phyloP scores from a whole-genome alignment of 1,140 invertebrate species.

The Drosophila tsacasi region DNA sequence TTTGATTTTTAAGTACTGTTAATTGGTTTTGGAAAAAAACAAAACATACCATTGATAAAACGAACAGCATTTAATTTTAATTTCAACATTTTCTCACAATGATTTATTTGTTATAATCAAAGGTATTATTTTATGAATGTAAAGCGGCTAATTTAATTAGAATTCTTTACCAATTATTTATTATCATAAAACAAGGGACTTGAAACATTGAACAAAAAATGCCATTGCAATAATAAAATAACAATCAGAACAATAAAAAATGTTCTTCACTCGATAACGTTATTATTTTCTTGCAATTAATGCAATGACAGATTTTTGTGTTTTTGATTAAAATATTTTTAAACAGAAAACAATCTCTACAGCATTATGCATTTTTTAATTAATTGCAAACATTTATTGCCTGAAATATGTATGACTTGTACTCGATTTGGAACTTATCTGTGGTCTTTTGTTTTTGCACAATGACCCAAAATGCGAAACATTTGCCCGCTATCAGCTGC shows the following conservation, averaged over 20 bases:
- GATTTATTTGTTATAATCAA: background rate
- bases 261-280: background rate
- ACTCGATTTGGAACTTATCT: background rate
- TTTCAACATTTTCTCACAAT: conserved; percentile 7
- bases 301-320: background rate
- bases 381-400: background rate
- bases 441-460: conserved; percentile 6
- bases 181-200: background rate
- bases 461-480: conserved; percentile 36
- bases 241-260: background rate
- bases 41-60: conserved; percentile 5
- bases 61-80: background rate
- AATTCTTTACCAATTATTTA: background rate
- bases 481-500: conserved; percentile 33
- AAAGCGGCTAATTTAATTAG: conserved; percentile 1
- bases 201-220: background rate
- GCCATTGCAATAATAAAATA: background rate
- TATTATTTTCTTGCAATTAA: background rate
- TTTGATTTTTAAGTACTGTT: background rate
- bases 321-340: background rate
- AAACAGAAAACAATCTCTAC: background rate
- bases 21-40: conserved; percentile 8
- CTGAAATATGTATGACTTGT: background rate
- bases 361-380: background rate
- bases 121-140: background rate